Conservation (phyloP, 2,113 vertebrate species). For the Poecilia latipinna region DNA sequence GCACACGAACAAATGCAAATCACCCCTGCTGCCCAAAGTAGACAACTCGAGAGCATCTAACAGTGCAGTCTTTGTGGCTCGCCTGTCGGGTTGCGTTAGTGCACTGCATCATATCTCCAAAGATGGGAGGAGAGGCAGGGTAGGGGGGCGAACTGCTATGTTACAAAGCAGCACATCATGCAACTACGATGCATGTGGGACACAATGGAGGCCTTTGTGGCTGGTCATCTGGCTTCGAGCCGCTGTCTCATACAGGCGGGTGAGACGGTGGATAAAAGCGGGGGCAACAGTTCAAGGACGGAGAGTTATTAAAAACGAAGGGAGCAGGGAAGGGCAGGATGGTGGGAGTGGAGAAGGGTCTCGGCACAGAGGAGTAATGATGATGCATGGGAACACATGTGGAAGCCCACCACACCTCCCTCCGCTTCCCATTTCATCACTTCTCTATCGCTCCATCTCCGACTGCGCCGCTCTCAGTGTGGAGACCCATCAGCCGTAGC, state of each 20-base stretch:
- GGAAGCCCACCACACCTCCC: slow-evolving; percentile 22
- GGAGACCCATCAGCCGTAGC: slow-evolving; percentile 32
- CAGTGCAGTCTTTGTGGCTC: slow-evolving; percentile 79
- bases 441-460: slow-evolving; percentile 26
- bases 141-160: slow-evolving; percentile 57
- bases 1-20: slow-evolving; percentile 63
- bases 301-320: slow-evolving; percentile 63
- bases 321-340: not conserved
- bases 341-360: not conserved
- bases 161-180: slow-evolving; percentile 75
- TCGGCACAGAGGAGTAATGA: slow-evolving; percentile 37
- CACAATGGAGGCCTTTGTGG: slow-evolving; percentile 84
- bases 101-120: slow-evolving; percentile 73
- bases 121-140: slow-evolving; percentile 41
- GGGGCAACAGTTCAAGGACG: slow-evolving; percentile 47
- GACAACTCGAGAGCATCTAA: slow-evolving; percentile 50
- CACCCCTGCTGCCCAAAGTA: slow-evolving; percentile 43
- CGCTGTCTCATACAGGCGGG: slow-evolving; percentile 50
- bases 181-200: slow-evolving; percentile 72
- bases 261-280: not conserved
- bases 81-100: slow-evolving; percentile 84
- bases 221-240: slow-evolving; percentile 79
- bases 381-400: slow-evolving; percentile 55
- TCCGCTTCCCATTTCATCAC: slow-evolving; percentile 31
- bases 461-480: slow-evolving; percentile 16